A percentile compares a stretch with the other conserved stretches of the same genome.
Evolutionary conservation across 2,113 vertebrate species (phyloP).

Genomic region (Pheucticus melanocephalus): DNA sequence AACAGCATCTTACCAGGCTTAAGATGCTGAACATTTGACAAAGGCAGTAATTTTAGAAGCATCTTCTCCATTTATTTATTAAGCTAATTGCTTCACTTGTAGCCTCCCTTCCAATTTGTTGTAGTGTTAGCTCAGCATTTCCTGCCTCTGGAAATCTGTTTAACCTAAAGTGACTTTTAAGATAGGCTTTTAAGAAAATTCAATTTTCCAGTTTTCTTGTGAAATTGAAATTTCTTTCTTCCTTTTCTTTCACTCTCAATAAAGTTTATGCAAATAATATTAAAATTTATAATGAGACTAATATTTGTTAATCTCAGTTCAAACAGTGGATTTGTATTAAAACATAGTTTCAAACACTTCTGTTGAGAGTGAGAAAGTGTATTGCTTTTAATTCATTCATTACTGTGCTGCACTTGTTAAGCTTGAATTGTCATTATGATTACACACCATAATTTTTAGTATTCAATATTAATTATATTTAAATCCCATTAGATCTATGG

Average conservation of each 20-base stretch:
- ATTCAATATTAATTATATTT: slow-evolving; percentile 32
- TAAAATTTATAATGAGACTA: slow-evolving; percentile 37
- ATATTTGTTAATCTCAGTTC: slow-evolving; percentile 60
- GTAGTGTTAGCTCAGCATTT: slow-evolving; percentile 34
- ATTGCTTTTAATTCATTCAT: slow-evolving; percentile 25
- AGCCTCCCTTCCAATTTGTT: neutral
- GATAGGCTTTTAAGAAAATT: neutral
- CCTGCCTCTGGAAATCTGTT: neutral
- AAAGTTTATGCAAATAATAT: slow-evolving; percentile 25
- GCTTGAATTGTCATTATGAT: slow-evolving; percentile 37
- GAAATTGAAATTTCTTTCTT: slow-evolving; percentile 22
- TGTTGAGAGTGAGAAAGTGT: neutral
- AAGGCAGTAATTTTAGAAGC: neutral
- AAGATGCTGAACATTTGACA: neutral
- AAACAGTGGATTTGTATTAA: slow-evolving; percentile 48
- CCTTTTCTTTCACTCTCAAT: slow-evolving; percentile 7
- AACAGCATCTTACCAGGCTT: neutral
- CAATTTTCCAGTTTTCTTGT: neutral
- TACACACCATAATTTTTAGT: slow-evolving; percentile 20
- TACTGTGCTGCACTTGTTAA: neutral
- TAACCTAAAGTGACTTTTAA: neutral
- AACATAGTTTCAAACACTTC: slow-evolving; percentile 1
- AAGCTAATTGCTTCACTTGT: slow-evolving; percentile 13
- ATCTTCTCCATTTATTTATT: slow-evolving; percentile 20
- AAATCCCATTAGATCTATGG: slow-evolving; percentile 34